These are phyloP conservation scores for Agonopterix arenella DNA, from an alignment of 2,888 invertebrate genomes.

Conservation along the genomic window DNA sequence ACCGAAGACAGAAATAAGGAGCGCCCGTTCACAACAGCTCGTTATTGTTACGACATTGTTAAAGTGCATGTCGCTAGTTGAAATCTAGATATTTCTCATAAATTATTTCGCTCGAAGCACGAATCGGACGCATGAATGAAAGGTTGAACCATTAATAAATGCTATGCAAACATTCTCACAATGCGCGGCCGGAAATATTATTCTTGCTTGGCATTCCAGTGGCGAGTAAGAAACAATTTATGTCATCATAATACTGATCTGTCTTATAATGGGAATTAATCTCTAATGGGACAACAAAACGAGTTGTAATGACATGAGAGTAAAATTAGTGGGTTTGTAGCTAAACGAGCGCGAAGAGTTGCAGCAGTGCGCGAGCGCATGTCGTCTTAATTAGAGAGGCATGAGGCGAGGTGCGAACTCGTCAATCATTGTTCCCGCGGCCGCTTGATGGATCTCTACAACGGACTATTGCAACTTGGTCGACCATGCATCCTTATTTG, in stretches of 20 bases:
- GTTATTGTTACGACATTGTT: slow-evolving; percentile 71
- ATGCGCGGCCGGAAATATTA: slow-evolving; percentile 11
- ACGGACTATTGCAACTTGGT: slow-evolving; percentile 49
- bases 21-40: slow-evolving; percentile 57
- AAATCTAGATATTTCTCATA: slow-evolving; percentile 41
- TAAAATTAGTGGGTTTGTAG: slow-evolving; percentile 44
- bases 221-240: slow-evolving; percentile 2
- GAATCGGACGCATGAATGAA: slow-evolving; percentile 9
- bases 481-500: slow-evolving; percentile 50
- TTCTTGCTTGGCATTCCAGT: slow-evolving; percentile 7
- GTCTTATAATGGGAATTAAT: slow-evolving; percentile 2
- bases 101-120: slow-evolving; percentile 18
- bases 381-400: slow-evolving; percentile 71
- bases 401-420: slow-evolving; percentile 70
- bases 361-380: slow-evolving; percentile 60
- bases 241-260: slow-evolving; percentile 6
- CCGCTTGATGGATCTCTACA: slow-evolving; percentile 49
- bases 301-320: slow-evolving; percentile 21
- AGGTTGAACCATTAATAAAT: slow-evolving; percentile 15
- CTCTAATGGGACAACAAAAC: slow-evolving; percentile 24
- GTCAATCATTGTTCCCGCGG: slow-evolving; percentile 67
- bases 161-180: slow-evolving; percentile 5
- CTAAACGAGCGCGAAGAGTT: slow-evolving; percentile 52
- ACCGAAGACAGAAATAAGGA: slow-evolving; percentile 74
- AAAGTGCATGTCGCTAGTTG: slow-evolving; percentile 46